A percentile compares a stretch with the other conserved stretches of the same genome.
Evolutionary conservation across 2,888 invertebrate genomes (phyloP).

Genomic region (Lasioglossum vierecki): DNA sequence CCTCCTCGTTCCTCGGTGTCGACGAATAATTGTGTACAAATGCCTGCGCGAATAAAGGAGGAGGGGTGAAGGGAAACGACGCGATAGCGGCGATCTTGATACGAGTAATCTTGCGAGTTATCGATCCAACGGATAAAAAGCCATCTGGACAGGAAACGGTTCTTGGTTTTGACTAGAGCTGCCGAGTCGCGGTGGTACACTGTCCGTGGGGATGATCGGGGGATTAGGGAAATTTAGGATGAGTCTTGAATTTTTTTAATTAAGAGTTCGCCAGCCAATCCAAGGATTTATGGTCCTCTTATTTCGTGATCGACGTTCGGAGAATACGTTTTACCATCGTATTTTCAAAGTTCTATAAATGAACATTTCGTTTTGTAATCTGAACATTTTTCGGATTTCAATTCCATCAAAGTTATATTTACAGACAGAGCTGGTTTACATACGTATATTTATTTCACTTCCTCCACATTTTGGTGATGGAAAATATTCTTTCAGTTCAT

Average conservation of each 20-base stretch:
- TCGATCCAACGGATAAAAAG: not conserved
- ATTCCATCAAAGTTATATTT: no score
- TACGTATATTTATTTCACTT: no score
- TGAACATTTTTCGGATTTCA: no score
- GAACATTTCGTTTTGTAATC: no score
- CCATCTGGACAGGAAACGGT: not conserved
- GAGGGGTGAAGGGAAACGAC: not conserved
- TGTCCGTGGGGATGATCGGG: not conserved
- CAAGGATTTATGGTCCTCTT: not conserved
- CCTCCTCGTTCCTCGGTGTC: not conserved
- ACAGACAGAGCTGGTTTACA: no score
- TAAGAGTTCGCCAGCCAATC: not conserved
- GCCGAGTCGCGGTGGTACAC: not conserved
- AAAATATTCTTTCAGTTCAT: no score
- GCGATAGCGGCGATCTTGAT: constrained; percentile 12
- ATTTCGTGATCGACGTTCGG: not conserved
- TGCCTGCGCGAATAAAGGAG: not conserved
- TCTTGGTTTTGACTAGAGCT: not conserved
- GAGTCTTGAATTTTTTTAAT: not conserved
- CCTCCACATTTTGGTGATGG: no score
- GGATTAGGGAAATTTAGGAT: not conserved
- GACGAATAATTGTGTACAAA: constrained; percentile 22
- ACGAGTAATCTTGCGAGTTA: constrained; percentile 14
- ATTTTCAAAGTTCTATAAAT: no score
- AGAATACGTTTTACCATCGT: no score